A percentile compares a stretch with the other conserved stretches of the same genome.
These are phyloP conservation scores for Scaptomyza flava DNA, from an alignment of 2,888 invertebrate species.

Conservation along the genomic window DNA sequence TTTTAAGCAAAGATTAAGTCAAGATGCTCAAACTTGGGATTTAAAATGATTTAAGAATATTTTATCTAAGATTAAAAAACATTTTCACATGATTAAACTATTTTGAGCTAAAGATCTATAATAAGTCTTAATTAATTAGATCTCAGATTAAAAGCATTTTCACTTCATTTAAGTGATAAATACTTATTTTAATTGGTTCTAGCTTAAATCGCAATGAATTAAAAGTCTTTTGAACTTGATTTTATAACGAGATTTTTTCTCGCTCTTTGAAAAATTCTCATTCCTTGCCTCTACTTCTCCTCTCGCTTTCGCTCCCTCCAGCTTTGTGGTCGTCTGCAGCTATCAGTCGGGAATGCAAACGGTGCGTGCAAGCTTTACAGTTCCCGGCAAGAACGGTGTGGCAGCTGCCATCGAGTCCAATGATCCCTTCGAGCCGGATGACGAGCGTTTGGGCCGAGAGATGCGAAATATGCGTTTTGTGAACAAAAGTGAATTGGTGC, in stretches of 20 bases:
- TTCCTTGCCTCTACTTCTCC: rapidly evolving
- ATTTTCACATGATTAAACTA: too few relatives aligned
- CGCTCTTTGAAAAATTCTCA: background rate
- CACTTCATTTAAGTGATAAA: background rate
- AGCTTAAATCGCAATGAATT: background rate
- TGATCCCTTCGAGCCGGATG: slow-evolving; percentile 80
- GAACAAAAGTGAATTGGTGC: slow-evolving; percentile 82
- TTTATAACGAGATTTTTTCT: background rate
- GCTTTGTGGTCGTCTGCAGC: slow-evolving; percentile 92
- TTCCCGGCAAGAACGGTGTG: slow-evolving; percentile 87
- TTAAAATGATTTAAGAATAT: background rate
- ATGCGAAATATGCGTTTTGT: slow-evolving; percentile 83
- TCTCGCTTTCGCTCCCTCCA: slow-evolving; percentile 59
- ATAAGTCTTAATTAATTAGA: too few relatives aligned
- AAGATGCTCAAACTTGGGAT: too few relatives aligned
- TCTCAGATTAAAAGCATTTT: background rate
- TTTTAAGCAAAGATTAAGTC: too few relatives aligned
- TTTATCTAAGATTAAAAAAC: background rate
- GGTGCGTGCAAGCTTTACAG: slow-evolving; percentile 90
- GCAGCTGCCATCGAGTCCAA: slow-evolving; percentile 75
- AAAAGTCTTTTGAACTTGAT: background rate
- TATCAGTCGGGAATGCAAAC: slow-evolving; percentile 93
- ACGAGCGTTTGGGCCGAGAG: slow-evolving; percentile 77
- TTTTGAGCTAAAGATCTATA: too few relatives aligned
- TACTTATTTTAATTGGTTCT: background rate